These are phyloP conservation scores for Palloptera scutellata DNA, from an alignment of 2,888 invertebrate species.

Conservation along the genomic window DNA sequence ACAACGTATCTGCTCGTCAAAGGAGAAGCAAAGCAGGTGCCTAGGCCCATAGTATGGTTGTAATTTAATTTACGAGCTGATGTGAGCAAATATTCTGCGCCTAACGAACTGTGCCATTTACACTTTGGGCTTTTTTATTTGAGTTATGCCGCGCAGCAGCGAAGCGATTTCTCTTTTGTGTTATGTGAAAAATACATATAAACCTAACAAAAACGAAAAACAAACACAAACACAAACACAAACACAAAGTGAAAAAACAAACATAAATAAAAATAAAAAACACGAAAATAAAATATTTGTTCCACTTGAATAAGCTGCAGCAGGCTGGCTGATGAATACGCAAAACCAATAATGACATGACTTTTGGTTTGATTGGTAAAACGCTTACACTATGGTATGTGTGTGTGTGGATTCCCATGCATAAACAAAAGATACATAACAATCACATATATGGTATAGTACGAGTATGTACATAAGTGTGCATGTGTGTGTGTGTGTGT, in stretches of 20 bases:
- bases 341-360: slow-evolving; percentile 59
- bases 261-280: no score
- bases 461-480: slow-evolving; percentile 14
- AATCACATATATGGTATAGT: slow-evolving; percentile 11
- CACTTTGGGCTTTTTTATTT: slow-evolving; percentile 53
- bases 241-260: slow-evolving; percentile 49
- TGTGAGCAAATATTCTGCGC: slow-evolving; percentile 38
- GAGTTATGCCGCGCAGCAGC: not conserved
- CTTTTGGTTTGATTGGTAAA: slow-evolving; percentile 56
- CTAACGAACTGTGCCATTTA: slow-evolving; percentile 61
- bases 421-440: slow-evolving; percentile 38
- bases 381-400: slow-evolving; percentile 41
- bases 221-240: slow-evolving; percentile 35
- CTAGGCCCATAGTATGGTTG: not conserved
- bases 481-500: slow-evolving; percentile 17
- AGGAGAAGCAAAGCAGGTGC: not conserved
- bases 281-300: slow-evolving; percentile 45
- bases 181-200: no score
- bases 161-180: no score
- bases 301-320: slow-evolving; percentile 56
- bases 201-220: no score
- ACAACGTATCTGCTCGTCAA: no score
- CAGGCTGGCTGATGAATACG: slow-evolving; percentile 19
- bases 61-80: slow-evolving; percentile 24
- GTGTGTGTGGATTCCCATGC: not conserved